Conservation (phyloP, 2,113 vertebrate genomes). For the Lagopus muta region DNA sequence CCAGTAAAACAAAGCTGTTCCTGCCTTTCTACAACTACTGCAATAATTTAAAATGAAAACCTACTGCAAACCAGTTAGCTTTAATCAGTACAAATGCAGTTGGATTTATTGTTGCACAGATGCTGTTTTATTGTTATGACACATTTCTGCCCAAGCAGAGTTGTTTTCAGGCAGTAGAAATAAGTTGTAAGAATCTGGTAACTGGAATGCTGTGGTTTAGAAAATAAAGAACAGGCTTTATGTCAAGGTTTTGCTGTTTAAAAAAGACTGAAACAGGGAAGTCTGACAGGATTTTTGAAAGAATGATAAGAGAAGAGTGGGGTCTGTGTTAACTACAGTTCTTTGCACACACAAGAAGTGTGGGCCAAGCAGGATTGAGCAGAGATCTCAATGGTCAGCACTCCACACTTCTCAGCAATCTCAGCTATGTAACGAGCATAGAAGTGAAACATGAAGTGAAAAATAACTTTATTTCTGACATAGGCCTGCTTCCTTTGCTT, state of each 20-base stretch:
- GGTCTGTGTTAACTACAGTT: not conserved
- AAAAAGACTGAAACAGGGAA: not conserved
- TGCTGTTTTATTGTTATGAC: conserved; percentile 20
- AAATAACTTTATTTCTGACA: not conserved
- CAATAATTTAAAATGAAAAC: not conserved
- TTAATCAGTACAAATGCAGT: not conserved
- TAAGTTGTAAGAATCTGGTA: not conserved
- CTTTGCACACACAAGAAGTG: not conserved
- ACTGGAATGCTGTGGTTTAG: not conserved
- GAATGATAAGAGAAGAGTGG: accelerated
- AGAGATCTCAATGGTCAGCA: not conserved
- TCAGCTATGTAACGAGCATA: not conserved
- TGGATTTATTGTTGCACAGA: not conserved
- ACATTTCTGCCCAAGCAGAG: not conserved
- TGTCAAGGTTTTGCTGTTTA: not conserved
- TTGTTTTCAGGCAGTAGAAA: not conserved
- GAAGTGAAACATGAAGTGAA: not conserved
- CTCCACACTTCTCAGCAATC: not conserved
- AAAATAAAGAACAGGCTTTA: not conserved
- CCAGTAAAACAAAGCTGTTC: not conserved
- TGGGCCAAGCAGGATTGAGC: not conserved
- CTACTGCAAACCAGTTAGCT: not conserved
- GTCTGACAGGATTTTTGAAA: not conserved
- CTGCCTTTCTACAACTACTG: not conserved
- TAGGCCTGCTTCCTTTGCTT: not conserved